Evolutionary conservation across 2,888 invertebrate species (phyloP), one percentile per base, ranked within the genome.

Genomic region (Pandemis cinnamomeana): DNA sequence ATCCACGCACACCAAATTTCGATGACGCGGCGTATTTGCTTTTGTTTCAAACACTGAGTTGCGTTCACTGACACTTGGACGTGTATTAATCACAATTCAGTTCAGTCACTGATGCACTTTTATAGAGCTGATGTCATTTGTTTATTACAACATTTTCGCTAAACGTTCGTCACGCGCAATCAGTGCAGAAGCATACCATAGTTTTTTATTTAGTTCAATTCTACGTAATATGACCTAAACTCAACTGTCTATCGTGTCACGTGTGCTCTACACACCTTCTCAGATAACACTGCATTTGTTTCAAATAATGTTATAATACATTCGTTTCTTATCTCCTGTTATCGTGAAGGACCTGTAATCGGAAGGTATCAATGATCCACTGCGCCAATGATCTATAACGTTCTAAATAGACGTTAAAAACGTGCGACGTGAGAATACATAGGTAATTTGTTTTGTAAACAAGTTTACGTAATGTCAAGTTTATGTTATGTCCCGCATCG

Each of bases 301-400:
- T 86, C 81, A 84, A 79, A 79, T 80, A 61, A 61, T 41, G 51
- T 67, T 41, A 72, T 72, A 69, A 73, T 69, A 68, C 81, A 80
- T 82, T 80, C 77, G 75, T 81, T 83, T 70, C 78, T 86, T 88
- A 88, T 88, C 89, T 80, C 68, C 69, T 75, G 78, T 84, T 90
- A 89, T 89, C 89, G 75, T 75, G 80, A 83, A 86, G 84, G 84
- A 83, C 86, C 86, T 88, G 87, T 84, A 85, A 88, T 88, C 83
- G 80, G 78, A 80, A 81, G 81, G 79, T 83, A 80, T 80, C 79
- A 71, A 80, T 84, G 81, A 82, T 82, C 81, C 75, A 84, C 78
- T 84, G 81, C 78, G 76, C 81, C 77, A 81, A 81, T 86, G 84
- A 86, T 87, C 84, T 83, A 86, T 81, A 71, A 61, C 62, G 44